Conservation (phyloP, 2,888 invertebrate species). For the Agonum fuliginosum region DNA sequence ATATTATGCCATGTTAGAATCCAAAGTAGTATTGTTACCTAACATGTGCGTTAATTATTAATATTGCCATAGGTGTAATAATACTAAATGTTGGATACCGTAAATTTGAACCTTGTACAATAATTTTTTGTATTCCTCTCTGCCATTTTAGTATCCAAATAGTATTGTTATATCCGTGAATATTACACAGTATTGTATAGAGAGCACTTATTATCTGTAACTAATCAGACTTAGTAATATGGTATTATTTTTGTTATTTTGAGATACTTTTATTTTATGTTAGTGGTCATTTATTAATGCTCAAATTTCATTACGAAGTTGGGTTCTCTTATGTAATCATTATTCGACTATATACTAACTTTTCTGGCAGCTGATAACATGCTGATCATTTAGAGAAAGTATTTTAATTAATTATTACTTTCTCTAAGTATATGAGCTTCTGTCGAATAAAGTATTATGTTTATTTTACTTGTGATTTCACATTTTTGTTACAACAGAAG, state of each 20-base stretch:
- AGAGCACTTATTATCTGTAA: constrained; percentile 21
- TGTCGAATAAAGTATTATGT: background rate
- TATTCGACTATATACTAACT: background rate
- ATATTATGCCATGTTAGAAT: too few relatives aligned
- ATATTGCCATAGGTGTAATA: constrained; percentile 19
- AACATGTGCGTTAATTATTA: constrained; percentile 17
- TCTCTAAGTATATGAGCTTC: too few relatives aligned
- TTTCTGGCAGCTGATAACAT: background rate
- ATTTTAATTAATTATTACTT: too few relatives aligned
- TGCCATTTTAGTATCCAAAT: constrained; percentile 21
- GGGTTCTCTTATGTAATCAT: background rate
- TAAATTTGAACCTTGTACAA: constrained; percentile 3
- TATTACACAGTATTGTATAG: constrained; percentile 26
- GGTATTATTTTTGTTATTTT: constrained; percentile 29
- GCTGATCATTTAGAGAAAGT: too few relatives aligned
- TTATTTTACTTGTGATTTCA: background rate
- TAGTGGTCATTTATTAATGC: constrained; percentile 26
- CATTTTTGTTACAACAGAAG: background rate
- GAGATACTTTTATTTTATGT: constrained; percentile 16
- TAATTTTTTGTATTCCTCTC: background rate
- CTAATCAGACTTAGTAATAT: background rate
- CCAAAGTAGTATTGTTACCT: too few relatives aligned
- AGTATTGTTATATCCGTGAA: constrained; percentile 31
- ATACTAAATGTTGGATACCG: background rate
- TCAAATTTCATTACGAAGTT: constrained; percentile 32